Conservation (phyloP, 1,140 invertebrate genomes). For the Drosophila truncata region DNA sequence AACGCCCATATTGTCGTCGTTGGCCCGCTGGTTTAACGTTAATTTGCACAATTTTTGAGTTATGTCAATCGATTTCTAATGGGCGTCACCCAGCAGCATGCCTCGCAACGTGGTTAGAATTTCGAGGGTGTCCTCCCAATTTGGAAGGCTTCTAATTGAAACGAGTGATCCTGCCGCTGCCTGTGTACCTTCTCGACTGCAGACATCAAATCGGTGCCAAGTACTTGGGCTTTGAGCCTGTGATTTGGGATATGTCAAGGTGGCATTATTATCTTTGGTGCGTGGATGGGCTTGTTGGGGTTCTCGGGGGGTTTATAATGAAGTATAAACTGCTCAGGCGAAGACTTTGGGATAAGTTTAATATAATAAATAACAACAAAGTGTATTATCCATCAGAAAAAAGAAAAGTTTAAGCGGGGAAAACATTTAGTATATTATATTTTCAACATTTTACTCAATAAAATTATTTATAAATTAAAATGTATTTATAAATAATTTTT, state of each 20-base stretch:
- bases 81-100: slow-evolving; percentile 1
- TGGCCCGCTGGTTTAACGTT: slow-evolving; percentile 22
- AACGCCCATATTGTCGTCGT: slow-evolving; percentile 12
- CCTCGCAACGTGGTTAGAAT: background rate
- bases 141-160: slow-evolving; percentile 12
- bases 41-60: slow-evolving; percentile 25
- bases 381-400: too few species aligned
- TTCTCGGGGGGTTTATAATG: background rate
- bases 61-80: slow-evolving; percentile 25
- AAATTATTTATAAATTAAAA: too few species aligned
- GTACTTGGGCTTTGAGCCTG: background rate
- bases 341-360: background rate
- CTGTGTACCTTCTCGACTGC: background rate
- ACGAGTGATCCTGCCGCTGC: background rate
- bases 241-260: slow-evolving; percentile 9
- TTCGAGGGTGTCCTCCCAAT: slow-evolving; percentile 7
- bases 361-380: background rate
- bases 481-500: too few species aligned
- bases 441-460: too few species aligned
- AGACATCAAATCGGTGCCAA: slow-evolving; percentile 9
- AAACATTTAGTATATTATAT: too few species aligned
- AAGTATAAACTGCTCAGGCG: background rate
- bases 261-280: background rate
- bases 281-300: background rate
- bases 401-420: too few species aligned